Evolutionary conservation across 2,888 invertebrate species (phyloP), one percentile per base, ranked within the genome.

Genomic region (Dexiosoma caninum): DNA sequence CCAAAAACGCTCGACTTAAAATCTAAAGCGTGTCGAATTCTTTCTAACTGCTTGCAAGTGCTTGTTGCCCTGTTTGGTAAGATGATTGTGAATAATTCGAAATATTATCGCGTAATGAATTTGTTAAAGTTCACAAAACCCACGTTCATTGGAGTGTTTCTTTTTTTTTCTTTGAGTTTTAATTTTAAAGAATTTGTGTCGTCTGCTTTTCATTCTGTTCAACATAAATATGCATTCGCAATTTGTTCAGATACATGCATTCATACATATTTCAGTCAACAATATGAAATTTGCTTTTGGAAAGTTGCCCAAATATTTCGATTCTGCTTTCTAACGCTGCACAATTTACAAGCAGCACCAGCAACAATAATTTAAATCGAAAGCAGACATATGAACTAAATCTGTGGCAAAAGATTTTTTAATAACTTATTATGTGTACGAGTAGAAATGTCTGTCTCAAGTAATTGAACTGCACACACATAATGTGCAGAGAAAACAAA

Each of bases 311-410:
- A 81, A 77, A 67, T 51, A 64, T 71, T 77, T 71, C 23, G 14
- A 16, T 23, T 53, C 7, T 51, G 40, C 23, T 10, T 71, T 23
- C 30, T 59, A 70, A 62, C 53, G 51, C 32, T 64, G 62, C n/a
- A 23, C 10, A 2, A n/a, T 3, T 19, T 16, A 57, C 16, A 19
- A 23, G 12, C 27, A 53, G 42, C 27, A 23, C 21, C 30, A 75
- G 42, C 32, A n/a, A 44, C 37, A 71, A 42, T 10, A 21, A 75
- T 75, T 78, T 78, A 78, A 71, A 71, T 64, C 49, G 67, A 76
- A 72, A 72, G 81, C 81, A 81, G 77, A 77, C 77, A 74, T 67
- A 80, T 67, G 70, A 77, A 74, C 46, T 77, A 64, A 81, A 77
- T 77, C 49, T 72, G 19, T 44, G 69, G 64, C 77, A 75, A 57